Evolutionary conservation across 2,888 invertebrate species (phyloP), one percentile per base, ranked within the genome.

Genomic region (Oligia strigilis): DNA sequence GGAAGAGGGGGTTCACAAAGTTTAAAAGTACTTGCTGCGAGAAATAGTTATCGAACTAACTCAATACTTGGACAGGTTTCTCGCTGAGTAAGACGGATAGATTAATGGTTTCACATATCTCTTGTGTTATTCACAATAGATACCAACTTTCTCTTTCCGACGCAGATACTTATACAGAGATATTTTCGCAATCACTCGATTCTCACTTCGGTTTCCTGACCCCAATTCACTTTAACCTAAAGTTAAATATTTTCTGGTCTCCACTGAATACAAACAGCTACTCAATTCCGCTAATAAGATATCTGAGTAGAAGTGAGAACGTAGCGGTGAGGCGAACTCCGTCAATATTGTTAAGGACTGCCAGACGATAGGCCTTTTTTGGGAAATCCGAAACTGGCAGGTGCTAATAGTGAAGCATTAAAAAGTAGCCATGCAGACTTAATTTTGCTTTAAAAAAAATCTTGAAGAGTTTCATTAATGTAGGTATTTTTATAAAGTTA

Each of bases 161-260:
- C 84, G 82, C 85, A 90, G 89, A 89, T 88, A 89, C 86, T 82
- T 88, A 85, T 87, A 87, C 83, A 87, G 82, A 89, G 79, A 88
- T 85, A 89, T 90, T 91, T 91, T 87, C 72, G 76, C 89, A 90
- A 90, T 90, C 90, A 90, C 85, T 91, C 90, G 88, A 91, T 92
- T 91, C 88, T 90, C 87, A 89, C 86, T 82, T 89, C 86, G 77
- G 82, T 89, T 91, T 90, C 88, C 90, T 91, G 92, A 92, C 90
- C 91, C 85, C 91, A 91, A 93, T 93, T 92, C 91, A 92, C 89
- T 92, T 91, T 85, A 88, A 88, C 90, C 90, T 85, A 80, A 89
- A 91, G 89, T 90, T 87, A 89, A 91, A 92, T 90, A 88, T 91
- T 90, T 91, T 90, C 84, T 85, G 84, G 81, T 82, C 81, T 73